Percentiles rank a stretch among this genome's conserved stretches.
Evolutionary conservation across 2,797 vertebrate genomes (phyloP).

Genomic region (Pampus argenteus): DNA sequence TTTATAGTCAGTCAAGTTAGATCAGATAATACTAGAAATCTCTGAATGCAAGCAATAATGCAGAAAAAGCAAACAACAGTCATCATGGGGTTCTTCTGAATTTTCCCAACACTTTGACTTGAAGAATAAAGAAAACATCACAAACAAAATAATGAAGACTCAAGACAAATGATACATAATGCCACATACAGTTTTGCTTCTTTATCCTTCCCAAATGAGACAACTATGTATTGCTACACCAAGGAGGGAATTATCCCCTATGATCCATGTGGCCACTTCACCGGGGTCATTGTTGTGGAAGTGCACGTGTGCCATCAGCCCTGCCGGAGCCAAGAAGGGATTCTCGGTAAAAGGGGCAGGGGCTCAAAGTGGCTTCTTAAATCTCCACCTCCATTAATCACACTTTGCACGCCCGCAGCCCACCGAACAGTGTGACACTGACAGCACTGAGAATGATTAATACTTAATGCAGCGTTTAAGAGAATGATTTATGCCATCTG

Average conservation of each 20-base stretch:
- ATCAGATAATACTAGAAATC: conserved; percentile 6
- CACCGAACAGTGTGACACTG: conserved; percentile 79
- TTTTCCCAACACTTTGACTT: neutral
- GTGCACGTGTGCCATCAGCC: conserved; percentile 51
- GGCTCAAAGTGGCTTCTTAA: conserved; percentile 73
- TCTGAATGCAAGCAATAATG: neutral
- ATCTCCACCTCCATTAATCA: conserved; percentile 86
- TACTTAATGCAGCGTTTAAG: conserved; percentile 88
- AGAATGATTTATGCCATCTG: conserved; percentile 90
- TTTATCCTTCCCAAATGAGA: conserved; percentile 38
- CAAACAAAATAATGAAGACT: neutral
- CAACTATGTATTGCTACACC: conserved; percentile 23
- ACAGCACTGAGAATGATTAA: conserved; percentile 87
- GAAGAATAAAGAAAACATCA: conserved; percentile 7
- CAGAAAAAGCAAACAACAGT: conserved; percentile 4
- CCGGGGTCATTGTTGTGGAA: conserved; percentile 68
- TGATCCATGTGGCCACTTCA: conserved; percentile 64
- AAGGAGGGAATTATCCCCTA: conserved; percentile 58
- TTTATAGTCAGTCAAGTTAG: neutral
- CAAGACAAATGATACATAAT: conserved; percentile 11
- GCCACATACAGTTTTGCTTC: conserved; percentile 1
- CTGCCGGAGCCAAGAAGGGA: conserved; percentile 55
- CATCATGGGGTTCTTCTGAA: conserved; percentile 4
- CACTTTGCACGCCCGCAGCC: conserved; percentile 80
- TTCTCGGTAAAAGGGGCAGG: conserved; percentile 62